Evolutionary conservation across 2,888 invertebrate genomes (phyloP).

Genomic region (Blera fallax): DNA sequence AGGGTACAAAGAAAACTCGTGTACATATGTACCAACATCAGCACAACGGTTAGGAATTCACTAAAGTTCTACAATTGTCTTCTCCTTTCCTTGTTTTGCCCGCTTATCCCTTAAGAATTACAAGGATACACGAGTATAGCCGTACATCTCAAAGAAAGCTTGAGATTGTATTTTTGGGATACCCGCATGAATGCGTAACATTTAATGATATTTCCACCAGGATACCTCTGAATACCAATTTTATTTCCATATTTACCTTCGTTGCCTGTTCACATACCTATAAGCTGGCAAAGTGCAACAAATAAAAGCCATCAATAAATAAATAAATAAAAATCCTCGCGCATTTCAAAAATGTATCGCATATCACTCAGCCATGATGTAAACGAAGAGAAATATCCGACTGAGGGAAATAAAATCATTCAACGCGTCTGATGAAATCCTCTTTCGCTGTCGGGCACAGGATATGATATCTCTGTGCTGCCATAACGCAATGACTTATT

Average conservation of each 20-base stretch:
- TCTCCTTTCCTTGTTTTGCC: not conserved
- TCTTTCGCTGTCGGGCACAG: not conserved
- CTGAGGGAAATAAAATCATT: conserved; percentile 36
- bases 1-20: no score
- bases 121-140: no score
- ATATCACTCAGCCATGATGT: conserved; percentile 23
- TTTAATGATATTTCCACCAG: not conserved
- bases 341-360: not conserved
- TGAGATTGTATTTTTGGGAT: not conserved
- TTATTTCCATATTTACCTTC: not conserved
- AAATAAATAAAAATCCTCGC: not conserved
- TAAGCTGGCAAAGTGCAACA: conserved; percentile 1
- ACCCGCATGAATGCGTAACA: not conserved
- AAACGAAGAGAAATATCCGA: conserved; percentile 20
- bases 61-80: not conserved
- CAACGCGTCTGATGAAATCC: not conserved
- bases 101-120: not conserved
- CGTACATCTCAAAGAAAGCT: not conserved
- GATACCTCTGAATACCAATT: not conserved
- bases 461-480: not conserved
- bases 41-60: not conserved
- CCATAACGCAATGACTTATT: conserved; percentile 52
- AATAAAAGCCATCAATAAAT: not conserved
- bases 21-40: not conserved
- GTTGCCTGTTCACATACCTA: not conserved